Evolutionary conservation across 2,797 vertebrate species (phyloP), one percentile per base, ranked within the genome.

Genomic region (Semotilus atromaculatus): DNA sequence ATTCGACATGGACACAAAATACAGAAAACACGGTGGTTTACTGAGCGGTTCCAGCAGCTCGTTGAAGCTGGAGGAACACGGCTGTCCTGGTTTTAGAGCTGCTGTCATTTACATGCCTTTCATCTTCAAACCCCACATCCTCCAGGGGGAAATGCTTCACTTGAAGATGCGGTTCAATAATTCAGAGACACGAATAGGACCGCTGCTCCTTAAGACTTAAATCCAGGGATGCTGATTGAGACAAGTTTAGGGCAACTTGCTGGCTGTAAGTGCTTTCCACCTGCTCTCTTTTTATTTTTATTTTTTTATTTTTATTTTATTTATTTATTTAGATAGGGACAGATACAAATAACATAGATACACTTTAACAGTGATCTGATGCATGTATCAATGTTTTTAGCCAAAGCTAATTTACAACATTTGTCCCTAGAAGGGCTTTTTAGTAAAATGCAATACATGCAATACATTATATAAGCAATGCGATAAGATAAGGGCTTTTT

Each of bases 121-220:
- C 82, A 88, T 90, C 87, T 88, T 74, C 45, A 75, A 68, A 70
- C 82, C 82, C 34, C 36, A 19, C 19, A 80, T 79, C 72, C 81
- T 86, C 80, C 76, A 80, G 80, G 88, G 82, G 53, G 19, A 80
- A 81, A 53, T 10, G 66, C 76, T 85, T 85, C 82, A 60, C 75
- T 87, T 48, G 79, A 88, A 85, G 85, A 86, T 80, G 74, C 67
- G 60, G 60, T 89, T 89, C 83, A 88, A 89, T 90, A 88, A 90
- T 90, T 89, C 70, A 89, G 81, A 70, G 48, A 76, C 74, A 55
- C 70, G 71, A 90, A 86, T 55, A 76, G 31, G 85, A 67, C 79
- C 34, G 36, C 18, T 29, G 74, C 64, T 81, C 51, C 81, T 83
- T 73, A 82, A 83, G 84, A 81, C 81, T 86, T 72, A 62, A 48